phyloP scores from a whole-genome alignment of 2,888 invertebrate species.

The Busseola fusca region DNA sequence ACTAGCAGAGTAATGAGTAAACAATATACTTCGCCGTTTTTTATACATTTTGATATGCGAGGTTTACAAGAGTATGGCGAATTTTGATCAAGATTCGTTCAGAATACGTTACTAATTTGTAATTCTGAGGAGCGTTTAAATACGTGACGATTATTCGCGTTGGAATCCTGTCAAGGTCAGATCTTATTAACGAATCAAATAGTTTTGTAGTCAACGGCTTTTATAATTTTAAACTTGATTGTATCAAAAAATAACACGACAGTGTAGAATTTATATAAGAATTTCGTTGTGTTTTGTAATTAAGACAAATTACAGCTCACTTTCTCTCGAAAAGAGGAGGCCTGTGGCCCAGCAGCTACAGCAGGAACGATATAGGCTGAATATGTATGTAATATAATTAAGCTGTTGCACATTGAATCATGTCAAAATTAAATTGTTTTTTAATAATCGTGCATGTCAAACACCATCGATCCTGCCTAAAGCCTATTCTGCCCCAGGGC shows the following conservation, averaged over 20 bases:
- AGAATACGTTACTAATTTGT: slow-evolving; percentile 56
- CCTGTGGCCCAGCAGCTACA: too few species aligned
- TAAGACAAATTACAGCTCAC: too few species aligned
- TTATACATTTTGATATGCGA: slow-evolving; percentile 6
- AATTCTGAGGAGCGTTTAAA: slow-evolving; percentile 61
- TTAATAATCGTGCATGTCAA: background rate
- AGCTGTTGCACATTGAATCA: background rate
- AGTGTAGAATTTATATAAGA: background rate
- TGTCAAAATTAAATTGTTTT: background rate
- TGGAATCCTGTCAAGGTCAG: slow-evolving; percentile 64
- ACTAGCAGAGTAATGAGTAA: background rate
- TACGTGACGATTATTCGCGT: slow-evolving; percentile 53
- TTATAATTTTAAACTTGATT: slow-evolving; percentile 27
- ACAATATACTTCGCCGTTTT: slow-evolving; percentile 2
- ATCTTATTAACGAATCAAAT: slow-evolving; percentile 45
- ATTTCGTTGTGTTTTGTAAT: slow-evolving; percentile 5
- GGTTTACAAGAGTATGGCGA: slow-evolving; percentile 8
- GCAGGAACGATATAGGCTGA: too few species aligned
- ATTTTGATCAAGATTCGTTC: slow-evolving; percentile 40
- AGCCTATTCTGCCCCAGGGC: too few species aligned
- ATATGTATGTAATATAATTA: background rate
- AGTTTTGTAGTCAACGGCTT: slow-evolving; percentile 36
- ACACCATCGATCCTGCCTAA: background rate
- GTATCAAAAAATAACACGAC: background rate
- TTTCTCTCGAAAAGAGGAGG: too few species aligned